These are phyloP conservation scores for Poecilus cupreus DNA, from an alignment of 2,888 invertebrate species.

Conservation along the genomic window DNA sequence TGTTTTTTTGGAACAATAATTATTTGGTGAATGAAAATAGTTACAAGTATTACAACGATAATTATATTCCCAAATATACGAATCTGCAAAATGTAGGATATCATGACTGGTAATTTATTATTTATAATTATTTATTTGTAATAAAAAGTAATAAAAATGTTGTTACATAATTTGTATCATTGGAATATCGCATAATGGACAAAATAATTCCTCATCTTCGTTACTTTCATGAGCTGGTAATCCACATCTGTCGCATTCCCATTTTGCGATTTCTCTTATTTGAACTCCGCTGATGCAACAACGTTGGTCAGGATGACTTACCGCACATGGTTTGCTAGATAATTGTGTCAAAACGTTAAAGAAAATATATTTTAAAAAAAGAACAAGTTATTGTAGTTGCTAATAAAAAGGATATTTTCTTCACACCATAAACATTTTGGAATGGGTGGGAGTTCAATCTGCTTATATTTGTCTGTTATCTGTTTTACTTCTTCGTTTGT, in stretches of 20 bases:
- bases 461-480: constrained; percentile 67
- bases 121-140: constrained; percentile 30
- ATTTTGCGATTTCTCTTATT: constrained; percentile 67
- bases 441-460: constrained; percentile 67
- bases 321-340: constrained; percentile 68
- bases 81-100: constrained; percentile 36
- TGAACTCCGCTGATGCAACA: constrained; percentile 69
- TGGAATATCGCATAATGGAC: constrained; percentile 69
- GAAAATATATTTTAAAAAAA: constrained; percentile 44
- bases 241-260: constrained; percentile 68
- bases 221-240: constrained; percentile 67
- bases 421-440: constrained; percentile 68
- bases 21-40: constrained; percentile 52
- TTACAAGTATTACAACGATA: constrained; percentile 45
- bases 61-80: constrained; percentile 31
- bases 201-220: constrained; percentile 65
- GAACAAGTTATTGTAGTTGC: not conserved
- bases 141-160: constrained; percentile 8
- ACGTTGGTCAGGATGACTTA: constrained; percentile 68
- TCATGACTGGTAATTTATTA: constrained; percentile 18
- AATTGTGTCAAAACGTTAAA: constrained; percentile 64
- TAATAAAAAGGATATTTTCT: constrained; percentile 68
- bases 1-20: constrained; percentile 57
- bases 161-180: constrained; percentile 61
- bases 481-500: constrained; percentile 67